Evolutionary conservation across 23 tunicate species (phyloP).

Genomic region (Clavelina lepadiformis): DNA sequence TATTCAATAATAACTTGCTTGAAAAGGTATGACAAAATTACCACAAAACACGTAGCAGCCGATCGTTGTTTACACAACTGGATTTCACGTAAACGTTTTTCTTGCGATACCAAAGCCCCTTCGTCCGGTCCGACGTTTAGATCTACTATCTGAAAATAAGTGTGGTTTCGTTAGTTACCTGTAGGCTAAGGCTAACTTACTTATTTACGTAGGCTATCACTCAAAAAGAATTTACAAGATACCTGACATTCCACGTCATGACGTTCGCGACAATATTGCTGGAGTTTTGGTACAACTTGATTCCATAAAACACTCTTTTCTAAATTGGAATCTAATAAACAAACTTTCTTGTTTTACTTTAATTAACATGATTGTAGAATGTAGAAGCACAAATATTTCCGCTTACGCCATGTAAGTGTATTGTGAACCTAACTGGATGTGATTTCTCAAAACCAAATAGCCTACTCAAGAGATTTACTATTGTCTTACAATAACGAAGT

Average conservation of each 20-base stretch:
- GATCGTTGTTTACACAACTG: conserved; percentile 20
- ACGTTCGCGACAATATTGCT: conserved; percentile 8
- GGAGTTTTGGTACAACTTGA: conserved; percentile 4
- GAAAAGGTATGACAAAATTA: conserved; percentile 10
- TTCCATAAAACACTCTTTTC: conserved; percentile 21
- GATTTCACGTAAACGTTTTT: conserved; percentile 20
- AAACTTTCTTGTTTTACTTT: too few relatives aligned
- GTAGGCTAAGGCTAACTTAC: background rate
- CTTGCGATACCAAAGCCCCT: conserved; percentile 7
- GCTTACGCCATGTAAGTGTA: too few relatives aligned
- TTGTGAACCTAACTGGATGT: too few relatives aligned
- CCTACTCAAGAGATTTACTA: too few relatives aligned
- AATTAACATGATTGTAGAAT: too few relatives aligned
- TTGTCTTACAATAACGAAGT: too few relatives aligned
- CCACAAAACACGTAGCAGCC: conserved; percentile 24
- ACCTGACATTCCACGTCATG: conserved; percentile 46
- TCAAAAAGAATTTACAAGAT: background rate
- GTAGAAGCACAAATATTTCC: background rate
- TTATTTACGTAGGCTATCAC: background rate
- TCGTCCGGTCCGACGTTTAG: conserved; percentile 19
- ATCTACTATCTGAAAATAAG: conserved; percentile 7
- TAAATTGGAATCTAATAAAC: conserved; percentile 21
- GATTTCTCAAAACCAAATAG: too few relatives aligned
- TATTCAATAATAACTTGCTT: background rate
- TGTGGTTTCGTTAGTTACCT: background rate